phyloP scores from a whole-genome alignment of 2,888 invertebrate genomes.

The Zeuzera pyrina region DNA sequence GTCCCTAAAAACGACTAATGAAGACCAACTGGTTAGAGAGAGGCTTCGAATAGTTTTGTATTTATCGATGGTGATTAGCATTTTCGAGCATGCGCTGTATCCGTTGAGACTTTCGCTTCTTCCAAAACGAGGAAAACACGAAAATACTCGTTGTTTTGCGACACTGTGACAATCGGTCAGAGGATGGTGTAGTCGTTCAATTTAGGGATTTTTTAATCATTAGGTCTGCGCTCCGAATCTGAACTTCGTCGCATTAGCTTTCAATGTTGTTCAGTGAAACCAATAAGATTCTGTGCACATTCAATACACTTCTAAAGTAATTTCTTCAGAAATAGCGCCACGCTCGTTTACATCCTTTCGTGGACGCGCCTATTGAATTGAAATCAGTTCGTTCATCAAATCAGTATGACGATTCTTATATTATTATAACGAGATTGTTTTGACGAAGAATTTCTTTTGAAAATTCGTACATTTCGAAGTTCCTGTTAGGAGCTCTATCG shows the following conservation, averaged over 20 bases:
- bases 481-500: no score
- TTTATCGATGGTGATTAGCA: conserved; percentile 51
- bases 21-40: conserved; percentile 26
- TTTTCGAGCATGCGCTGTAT: conserved; percentile 69
- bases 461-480: no score
- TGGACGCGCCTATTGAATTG: conserved; percentile 22
- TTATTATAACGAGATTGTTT: no score
- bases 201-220: conserved; percentile 27
- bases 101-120: conserved; percentile 65
- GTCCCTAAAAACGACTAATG: conserved; percentile 37
- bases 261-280: no score
- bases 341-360: conserved; percentile 24
- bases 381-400: no score
- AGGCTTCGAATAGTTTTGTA: conserved; percentile 43
- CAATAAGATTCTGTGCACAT: no score
- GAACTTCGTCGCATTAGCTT: neutral
- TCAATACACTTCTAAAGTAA: no score
- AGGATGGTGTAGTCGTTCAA: conserved; percentile 62
- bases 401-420: no score
- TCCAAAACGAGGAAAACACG: conserved; percentile 29
- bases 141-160: conserved; percentile 32
- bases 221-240: conserved; percentile 32
- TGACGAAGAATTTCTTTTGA: no score
- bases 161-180: conserved; percentile 60
- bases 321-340: conserved; percentile 34